Conservation (phyloP, 2,113 vertebrate genomes). For the Odocoileus hemionus region DNA sequence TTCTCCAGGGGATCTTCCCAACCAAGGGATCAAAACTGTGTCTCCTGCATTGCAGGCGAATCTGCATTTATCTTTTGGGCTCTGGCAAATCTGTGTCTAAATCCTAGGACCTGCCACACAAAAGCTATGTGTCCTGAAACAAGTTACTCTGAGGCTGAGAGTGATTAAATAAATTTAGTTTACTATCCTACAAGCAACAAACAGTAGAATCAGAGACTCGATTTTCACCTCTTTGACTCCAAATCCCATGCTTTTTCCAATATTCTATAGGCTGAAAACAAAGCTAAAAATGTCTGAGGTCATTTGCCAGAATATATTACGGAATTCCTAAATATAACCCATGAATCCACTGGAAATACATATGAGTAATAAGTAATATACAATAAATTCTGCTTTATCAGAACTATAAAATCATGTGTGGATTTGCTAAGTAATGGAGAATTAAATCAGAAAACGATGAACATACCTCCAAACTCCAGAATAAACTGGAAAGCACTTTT, state of each 20-base stretch:
- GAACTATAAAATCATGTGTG: background rate
- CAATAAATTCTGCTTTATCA: slow-evolving; percentile 3
- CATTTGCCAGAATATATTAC: background rate
- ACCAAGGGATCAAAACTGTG: fast-evolving
- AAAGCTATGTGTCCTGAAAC: background rate
- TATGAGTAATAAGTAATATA: background rate
- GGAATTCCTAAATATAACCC: background rate
- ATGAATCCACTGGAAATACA: background rate
- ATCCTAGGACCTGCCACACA: background rate
- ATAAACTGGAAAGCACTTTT: background rate
- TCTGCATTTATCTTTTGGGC: background rate
- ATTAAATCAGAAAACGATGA: background rate
- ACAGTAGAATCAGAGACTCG: background rate
- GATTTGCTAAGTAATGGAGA: background rate
- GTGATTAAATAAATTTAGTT: background rate
- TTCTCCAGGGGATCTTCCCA: background rate
- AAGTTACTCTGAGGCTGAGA: background rate
- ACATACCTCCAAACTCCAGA: slow-evolving; percentile 9
- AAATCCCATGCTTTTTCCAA: background rate
- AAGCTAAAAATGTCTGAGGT: background rate
- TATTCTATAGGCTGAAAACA: background rate
- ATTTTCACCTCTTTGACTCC: background rate
- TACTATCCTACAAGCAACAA: background rate
- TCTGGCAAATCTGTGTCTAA: background rate
- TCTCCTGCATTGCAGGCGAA: background rate